These are phyloP conservation scores for Drosophila macrospina DNA, from an alignment of 2,888 invertebrate genomes.

Conservation along the genomic window DNA sequence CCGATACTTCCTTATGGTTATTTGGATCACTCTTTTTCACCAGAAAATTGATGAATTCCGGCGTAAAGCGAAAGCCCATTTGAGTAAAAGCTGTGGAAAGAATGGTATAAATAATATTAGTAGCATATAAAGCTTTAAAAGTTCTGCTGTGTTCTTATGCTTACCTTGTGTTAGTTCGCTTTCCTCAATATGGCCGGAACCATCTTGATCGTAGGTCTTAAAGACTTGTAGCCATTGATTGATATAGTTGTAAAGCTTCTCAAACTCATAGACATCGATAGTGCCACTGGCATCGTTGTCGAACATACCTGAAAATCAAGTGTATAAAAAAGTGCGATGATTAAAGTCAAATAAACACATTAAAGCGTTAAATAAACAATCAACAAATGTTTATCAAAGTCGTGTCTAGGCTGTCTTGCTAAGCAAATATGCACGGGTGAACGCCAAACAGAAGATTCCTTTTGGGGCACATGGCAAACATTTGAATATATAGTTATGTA, in stretches of 20 bases:
- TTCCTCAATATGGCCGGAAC: slow-evolving; percentile 94
- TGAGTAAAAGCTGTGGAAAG: slow-evolving; percentile 89
- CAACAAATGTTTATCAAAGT: slow-evolving; percentile 31
- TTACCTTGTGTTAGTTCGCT: slow-evolving; percentile 91
- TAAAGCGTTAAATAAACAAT: slow-evolving; percentile 56
- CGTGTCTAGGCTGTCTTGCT: slow-evolving; percentile 14
- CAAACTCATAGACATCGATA: slow-evolving; percentile 93
- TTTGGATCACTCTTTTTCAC: slow-evolving; percentile 89
- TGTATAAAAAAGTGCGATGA: slow-evolving; percentile 25
- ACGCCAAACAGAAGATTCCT: not conserved
- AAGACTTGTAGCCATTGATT: slow-evolving; percentile 95
- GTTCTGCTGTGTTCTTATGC: too few species aligned
- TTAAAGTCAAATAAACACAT: slow-evolving; percentile 35
- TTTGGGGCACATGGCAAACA: slow-evolving; percentile 27
- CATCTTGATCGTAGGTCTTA: slow-evolving; percentile 93
- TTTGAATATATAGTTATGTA: slow-evolving; percentile 4
- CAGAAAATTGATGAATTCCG: slow-evolving; percentile 91
- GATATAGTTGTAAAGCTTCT: slow-evolving; percentile 93
- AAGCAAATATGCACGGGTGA: slow-evolving; percentile 44
- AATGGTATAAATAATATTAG: too few species aligned
- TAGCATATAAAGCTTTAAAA: too few species aligned
- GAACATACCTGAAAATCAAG: slow-evolving; percentile 90
- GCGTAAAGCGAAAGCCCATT: slow-evolving; percentile 95
- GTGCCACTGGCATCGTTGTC: slow-evolving; percentile 93
- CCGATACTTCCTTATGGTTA: slow-evolving; percentile 88